Evolutionary conservation across 2,797 vertebrate genomes (phyloP).

Genomic region (Crax fasciolata): DNA sequence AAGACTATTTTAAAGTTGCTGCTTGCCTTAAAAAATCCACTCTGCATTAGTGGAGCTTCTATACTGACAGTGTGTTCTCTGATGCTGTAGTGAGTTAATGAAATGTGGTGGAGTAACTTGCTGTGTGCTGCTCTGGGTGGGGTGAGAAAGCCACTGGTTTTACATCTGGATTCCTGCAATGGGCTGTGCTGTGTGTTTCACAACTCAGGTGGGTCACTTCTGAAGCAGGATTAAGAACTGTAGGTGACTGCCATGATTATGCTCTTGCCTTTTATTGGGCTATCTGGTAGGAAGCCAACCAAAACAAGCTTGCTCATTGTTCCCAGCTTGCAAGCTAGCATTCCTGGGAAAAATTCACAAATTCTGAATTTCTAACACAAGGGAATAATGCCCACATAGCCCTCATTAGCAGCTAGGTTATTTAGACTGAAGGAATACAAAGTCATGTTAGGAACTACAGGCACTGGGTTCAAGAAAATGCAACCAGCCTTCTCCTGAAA

Average conservation of each 20-base stretch:
- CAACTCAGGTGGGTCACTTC: not conserved
- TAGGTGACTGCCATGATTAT: not conserved
- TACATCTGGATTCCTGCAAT: not conserved
- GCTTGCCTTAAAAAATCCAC: not conserved
- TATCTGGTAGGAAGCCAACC: not conserved
- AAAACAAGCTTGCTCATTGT: not conserved
- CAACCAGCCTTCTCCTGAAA: accelerated
- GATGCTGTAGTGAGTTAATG: not conserved
- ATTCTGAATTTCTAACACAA: not conserved
- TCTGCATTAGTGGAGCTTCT: not conserved
- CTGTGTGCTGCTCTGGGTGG: not conserved
- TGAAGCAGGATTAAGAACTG: not conserved
- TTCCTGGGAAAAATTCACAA: not conserved
- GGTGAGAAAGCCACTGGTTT: not conserved
- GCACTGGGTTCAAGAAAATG: not conserved
- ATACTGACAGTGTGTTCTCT: not conserved
- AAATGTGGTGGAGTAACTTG: not conserved
- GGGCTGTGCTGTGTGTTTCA: not conserved
- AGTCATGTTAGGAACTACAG: not conserved
- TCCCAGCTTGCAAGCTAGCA: not conserved
- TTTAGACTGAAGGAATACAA: not conserved
- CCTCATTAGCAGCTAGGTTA: not conserved
- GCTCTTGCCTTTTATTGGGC: not conserved
- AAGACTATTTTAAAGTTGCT: not conserved
- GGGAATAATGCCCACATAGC: not conserved